Conservation (phyloP, 2,797 vertebrate species). For the Benthosema pterotum region DNA sequence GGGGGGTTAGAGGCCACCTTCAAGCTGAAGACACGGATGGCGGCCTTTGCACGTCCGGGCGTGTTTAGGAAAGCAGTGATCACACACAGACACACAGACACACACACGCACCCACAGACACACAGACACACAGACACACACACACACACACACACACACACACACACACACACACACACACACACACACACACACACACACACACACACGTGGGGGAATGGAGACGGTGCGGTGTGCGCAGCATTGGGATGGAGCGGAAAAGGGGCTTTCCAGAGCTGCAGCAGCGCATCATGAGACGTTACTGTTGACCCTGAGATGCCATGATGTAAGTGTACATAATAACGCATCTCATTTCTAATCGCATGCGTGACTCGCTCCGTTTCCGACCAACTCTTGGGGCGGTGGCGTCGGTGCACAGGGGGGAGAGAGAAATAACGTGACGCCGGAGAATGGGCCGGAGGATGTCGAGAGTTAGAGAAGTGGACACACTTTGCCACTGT, state of each 20-base stretch:
- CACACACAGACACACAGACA: conserved; percentile 10
- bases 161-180: no score
- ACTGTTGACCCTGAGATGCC: conserved; percentile 16
- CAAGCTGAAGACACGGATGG: no score
- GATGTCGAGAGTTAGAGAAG: conserved; percentile 26
- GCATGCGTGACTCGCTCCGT: not conserved
- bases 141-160: no score
- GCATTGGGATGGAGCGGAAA: no score
- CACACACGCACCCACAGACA: no score
- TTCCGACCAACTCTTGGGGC: conserved; percentile 10
- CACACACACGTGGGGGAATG: no score
- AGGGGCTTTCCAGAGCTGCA: conserved; percentile 29
- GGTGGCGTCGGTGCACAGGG: not conserved
- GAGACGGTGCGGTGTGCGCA: conserved; percentile 2
- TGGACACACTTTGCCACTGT: conserved; percentile 60
- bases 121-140: no score
- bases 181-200: no score
- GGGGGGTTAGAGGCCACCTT: no score
- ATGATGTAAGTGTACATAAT: not conserved
- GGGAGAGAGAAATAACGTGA: not conserved
- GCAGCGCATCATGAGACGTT: not conserved
- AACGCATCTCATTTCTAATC: not conserved
- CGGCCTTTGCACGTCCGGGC: no score
- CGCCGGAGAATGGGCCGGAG: not conserved
- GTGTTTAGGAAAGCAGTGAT: not conserved